Percentiles rank a stretch among this genome's conserved stretches.
Conservation (phyloP, 2,797 vertebrate genomes). For the Girardinus metallicus region DNA sequence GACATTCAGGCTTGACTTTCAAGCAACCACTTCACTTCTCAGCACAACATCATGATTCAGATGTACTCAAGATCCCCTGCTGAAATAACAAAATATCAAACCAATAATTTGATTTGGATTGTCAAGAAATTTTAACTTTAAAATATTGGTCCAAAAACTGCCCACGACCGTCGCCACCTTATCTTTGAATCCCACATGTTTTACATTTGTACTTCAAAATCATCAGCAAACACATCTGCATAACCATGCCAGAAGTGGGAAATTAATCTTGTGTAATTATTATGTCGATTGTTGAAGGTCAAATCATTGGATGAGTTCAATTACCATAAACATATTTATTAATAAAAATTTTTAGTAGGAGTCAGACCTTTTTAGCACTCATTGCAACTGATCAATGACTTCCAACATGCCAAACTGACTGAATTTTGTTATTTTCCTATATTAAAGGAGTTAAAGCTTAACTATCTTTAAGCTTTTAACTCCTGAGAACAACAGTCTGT, state of each 20-base stretch:
- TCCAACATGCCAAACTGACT: not conserved
- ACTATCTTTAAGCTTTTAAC: not conserved
- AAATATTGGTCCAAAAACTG: not conserved
- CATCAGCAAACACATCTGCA: not conserved
- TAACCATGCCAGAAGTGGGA: not conserved
- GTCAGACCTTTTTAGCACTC: too few species aligned
- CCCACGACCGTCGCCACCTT: not conserved
- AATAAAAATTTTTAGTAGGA: not conserved
- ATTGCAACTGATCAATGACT: not conserved
- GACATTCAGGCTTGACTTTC: not conserved
- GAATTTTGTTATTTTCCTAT: not conserved
- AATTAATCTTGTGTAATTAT: not conserved
- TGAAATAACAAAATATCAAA: not conserved
- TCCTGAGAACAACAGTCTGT: not conserved
- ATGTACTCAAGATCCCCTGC: not conserved
- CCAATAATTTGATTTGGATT: not conserved
- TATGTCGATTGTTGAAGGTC: not conserved
- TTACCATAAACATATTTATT: not conserved
- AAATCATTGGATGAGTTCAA: not conserved
- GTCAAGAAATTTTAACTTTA: not conserved
- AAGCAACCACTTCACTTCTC: not conserved
- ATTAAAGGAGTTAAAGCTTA: not conserved
- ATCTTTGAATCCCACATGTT: not conserved
- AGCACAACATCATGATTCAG: not conserved
- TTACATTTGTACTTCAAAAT: not conserved